A percentile compares a stretch with the other conserved stretches of the same genome.
Conservation (phyloP, 2,113 vertebrate genomes). For the Rostratula benghalensis region DNA sequence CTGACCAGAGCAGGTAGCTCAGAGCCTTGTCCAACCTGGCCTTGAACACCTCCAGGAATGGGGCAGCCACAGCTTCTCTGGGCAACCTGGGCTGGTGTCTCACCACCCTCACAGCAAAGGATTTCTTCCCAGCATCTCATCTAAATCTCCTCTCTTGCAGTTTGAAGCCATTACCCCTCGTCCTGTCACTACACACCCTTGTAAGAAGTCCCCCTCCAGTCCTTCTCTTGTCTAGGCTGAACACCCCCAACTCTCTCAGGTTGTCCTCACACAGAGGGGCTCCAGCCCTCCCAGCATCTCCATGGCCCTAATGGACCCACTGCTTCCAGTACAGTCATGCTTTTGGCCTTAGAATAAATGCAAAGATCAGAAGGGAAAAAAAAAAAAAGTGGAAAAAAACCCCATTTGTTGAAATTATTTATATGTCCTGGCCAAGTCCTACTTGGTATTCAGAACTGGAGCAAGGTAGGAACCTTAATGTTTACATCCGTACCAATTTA, state of each 20-base stretch:
- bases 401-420: background rate
- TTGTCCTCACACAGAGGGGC: background rate
- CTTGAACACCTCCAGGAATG: background rate
- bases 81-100: background rate
- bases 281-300: background rate
- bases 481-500: background rate
- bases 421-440: background rate
- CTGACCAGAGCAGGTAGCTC: background rate
- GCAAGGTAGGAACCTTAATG: background rate
- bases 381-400: fast-evolving
- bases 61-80: background rate
- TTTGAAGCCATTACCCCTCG: background rate
- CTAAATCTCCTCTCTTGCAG: background rate
- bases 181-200: background rate
- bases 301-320: background rate
- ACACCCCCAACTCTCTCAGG: background rate
- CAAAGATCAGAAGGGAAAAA: background rate
- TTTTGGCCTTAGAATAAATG: background rate
- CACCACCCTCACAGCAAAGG: background rate
- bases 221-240: background rate
- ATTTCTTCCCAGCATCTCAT: fast-evolving
- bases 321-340: background rate
- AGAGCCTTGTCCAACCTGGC: background rate
- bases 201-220: background rate
- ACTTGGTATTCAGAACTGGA: background rate